Evolutionary conservation across 2,797 vertebrate species (phyloP).

Genomic region (Potorous gilbertii): DNA sequence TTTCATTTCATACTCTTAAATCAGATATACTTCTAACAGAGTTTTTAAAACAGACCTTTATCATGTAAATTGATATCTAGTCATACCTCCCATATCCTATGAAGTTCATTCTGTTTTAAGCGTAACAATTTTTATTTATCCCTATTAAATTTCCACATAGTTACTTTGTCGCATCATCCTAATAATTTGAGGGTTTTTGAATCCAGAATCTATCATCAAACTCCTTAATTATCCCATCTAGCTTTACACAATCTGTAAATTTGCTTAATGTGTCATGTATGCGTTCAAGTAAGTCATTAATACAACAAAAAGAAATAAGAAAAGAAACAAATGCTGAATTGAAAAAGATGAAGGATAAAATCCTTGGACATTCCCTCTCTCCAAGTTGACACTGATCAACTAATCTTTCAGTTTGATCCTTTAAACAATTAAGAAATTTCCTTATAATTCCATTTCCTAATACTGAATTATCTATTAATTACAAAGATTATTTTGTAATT

Average conservation of each 20-base stretch:
- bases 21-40: no score
- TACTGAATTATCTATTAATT: background rate
- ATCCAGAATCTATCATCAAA: background rate
- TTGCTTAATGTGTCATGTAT: background rate
- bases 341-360: background rate
- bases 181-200: background rate
- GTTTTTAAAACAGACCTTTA: no score
- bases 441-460: background rate
- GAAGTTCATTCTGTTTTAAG: no score
- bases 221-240: background rate
- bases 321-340: background rate
- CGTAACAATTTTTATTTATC: no score
- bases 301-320: background rate
- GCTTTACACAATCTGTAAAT: background rate
- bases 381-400: background rate
- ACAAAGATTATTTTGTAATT: background rate
- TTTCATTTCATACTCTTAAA: background rate
- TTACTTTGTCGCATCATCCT: background rate
- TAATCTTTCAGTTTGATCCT: background rate
- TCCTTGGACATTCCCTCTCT: background rate
- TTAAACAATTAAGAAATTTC: background rate
- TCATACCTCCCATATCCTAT: no score
- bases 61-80: no score
- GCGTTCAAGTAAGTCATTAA: background rate
- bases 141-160: no score